These are phyloP conservation scores for Apolygus lucorum DNA, from an alignment of 1,140 invertebrate species.

Conservation along the genomic window DNA sequence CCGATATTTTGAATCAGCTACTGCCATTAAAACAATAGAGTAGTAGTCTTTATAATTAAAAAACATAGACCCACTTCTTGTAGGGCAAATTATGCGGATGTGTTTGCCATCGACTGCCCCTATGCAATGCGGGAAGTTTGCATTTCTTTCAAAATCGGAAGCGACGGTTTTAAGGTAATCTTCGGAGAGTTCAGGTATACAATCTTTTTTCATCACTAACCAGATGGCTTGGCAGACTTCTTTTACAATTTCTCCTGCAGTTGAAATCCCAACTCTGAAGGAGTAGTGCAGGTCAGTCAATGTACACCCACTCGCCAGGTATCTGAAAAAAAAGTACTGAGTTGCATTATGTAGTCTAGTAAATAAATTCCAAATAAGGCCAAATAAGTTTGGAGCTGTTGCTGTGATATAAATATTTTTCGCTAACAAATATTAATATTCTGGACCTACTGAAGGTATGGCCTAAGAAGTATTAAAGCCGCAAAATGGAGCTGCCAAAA, in stretches of 20 bases:
- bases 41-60: conserved; percentile 42
- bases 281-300: conserved; percentile 31
- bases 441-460: too few relatives aligned
- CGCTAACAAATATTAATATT: too few relatives aligned
- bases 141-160: conserved; percentile 34
- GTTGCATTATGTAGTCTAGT: conserved; percentile 18
- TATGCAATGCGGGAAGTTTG: conserved; percentile 42
- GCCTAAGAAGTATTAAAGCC: too few relatives aligned
- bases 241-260: conserved; percentile 20
- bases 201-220: conserved; percentile 23
- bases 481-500: too few relatives aligned
- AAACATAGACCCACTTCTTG: conserved; percentile 35
- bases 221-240: conserved; percentile 31
- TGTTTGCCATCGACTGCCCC: conserved; percentile 42
- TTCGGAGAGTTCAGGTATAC: conserved; percentile 16
- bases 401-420: too few relatives aligned
- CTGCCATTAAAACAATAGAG: conserved; percentile 39
- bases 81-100: conserved; percentile 35
- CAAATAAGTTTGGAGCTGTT: too few relatives aligned
- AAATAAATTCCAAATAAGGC: too few relatives aligned
- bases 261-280: conserved; percentile 26
- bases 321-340: conserved; percentile 29
- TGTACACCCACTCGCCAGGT: conserved; percentile 32
- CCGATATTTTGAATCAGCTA: conserved; percentile 41
- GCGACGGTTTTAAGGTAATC: conserved; percentile 34